Evolutionary conservation across 2,888 invertebrate species (phyloP).

Genomic region (Cosmopolites sordidus): DNA sequence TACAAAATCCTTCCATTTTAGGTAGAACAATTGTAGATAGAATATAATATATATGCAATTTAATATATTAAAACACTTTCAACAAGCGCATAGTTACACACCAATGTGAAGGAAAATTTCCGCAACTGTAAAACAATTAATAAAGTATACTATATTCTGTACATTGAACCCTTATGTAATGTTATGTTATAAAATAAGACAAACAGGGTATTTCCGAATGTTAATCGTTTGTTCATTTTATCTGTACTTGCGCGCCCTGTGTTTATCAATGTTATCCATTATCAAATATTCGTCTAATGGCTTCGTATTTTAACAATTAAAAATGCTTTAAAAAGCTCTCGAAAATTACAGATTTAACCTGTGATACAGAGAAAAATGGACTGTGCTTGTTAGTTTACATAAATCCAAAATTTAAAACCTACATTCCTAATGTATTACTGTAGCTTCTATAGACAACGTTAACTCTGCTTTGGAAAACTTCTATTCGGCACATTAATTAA

Average conservation of each 20-base stretch:
- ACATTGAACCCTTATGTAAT: too few species aligned
- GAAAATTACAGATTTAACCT: conserved; percentile 46
- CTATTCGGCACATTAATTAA: too few species aligned
- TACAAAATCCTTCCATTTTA: conserved; percentile 16
- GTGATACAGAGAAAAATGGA: conserved; percentile 52
- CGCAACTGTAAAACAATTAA: too few species aligned
- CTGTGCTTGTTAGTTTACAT: conserved; percentile 42
- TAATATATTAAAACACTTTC: conserved; percentile 5
- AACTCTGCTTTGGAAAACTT: too few species aligned
- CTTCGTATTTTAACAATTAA: conserved; percentile 6
- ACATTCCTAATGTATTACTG: too few species aligned
- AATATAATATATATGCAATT: conserved; percentile 1
- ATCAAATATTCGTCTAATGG: not conserved
- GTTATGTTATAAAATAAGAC: too few species aligned
- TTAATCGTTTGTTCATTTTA: not conserved
- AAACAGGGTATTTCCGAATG: conserved; percentile 14
- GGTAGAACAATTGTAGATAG: conserved; percentile 16
- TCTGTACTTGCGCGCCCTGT: conserved; percentile 1
- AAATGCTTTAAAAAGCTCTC: conserved; percentile 7
- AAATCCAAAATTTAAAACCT: not conserved
- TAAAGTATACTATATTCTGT: too few species aligned
- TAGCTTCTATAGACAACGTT: too few species aligned
- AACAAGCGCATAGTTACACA: conserved; percentile 3
- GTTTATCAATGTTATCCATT: not conserved
- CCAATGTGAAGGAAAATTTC: too few species aligned